Conservation (phyloP, 1,140 invertebrate genomes). For the Anastrepha obliqua region DNA sequence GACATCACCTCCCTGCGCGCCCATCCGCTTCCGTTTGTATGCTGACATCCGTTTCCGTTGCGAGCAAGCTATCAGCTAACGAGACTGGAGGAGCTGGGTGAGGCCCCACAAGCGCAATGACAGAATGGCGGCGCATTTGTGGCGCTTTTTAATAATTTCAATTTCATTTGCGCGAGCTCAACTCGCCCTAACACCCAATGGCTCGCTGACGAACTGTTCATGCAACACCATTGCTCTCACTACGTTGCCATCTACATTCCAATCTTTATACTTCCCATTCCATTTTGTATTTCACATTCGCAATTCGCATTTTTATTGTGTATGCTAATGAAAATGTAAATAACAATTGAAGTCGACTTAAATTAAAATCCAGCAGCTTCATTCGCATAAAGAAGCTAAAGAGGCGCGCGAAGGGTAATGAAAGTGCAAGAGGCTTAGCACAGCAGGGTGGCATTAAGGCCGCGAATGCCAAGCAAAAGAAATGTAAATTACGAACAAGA, state of each 20-base stretch:
- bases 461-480: slow-evolving; percentile 33
- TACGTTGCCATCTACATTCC: background rate
- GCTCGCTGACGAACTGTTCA: slow-evolving; percentile 1
- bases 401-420: background rate
- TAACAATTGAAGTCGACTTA: slow-evolving; percentile 54
- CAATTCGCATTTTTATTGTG: slow-evolving; percentile 49
- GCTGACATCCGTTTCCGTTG: slow-evolving; percentile 53
- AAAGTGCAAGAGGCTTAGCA: background rate
- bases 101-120: background rate
- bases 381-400: background rate
- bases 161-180: slow-evolving; percentile 40
- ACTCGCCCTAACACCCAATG: background rate
- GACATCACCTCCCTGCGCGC: background rate
- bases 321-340: slow-evolving; percentile 55
- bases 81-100: background rate
- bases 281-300: background rate
- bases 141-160: slow-evolving; percentile 40
- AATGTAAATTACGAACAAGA: slow-evolving; percentile 40
- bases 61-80: background rate
- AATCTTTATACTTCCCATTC: background rate
- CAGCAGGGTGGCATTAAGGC: slow-evolving; percentile 21
- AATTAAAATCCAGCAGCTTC: slow-evolving; percentile 50
- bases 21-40: slow-evolving; percentile 53
- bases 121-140: background rate
- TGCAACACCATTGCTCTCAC: background rate